phyloP scores from a whole-genome alignment of 2,888 invertebrate species.

The Allacma fusca region DNA sequence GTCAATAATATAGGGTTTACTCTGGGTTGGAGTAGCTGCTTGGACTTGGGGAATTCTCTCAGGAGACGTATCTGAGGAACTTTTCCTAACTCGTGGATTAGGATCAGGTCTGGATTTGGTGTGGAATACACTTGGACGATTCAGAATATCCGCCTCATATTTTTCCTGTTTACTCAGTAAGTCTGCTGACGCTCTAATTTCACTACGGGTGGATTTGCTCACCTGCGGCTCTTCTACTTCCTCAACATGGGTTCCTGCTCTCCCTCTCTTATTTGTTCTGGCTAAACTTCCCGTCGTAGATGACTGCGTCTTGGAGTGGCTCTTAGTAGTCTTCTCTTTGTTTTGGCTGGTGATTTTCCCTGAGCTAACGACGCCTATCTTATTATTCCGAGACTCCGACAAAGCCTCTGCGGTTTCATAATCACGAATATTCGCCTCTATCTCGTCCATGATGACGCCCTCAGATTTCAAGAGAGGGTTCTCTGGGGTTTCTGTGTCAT shows the following conservation, averaged over 20 bases:
- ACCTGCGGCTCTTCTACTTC: constrained; percentile 29
- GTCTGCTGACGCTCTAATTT: constrained; percentile 22
- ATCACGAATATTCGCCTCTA: constrained; percentile 30
- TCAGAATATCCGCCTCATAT: constrained; percentile 60
- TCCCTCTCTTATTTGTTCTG: constrained; percentile 24
- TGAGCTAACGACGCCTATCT: constrained; percentile 39
- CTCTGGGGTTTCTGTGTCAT: background rate
- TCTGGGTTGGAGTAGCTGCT: background rate
- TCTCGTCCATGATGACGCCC: constrained; percentile 16
- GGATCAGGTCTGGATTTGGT: constrained; percentile 50
- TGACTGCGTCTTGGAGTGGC: constrained; percentile 9
- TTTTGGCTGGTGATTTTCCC: constrained; percentile 25
- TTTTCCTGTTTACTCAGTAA: constrained; percentile 48
- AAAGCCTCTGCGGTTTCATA: constrained; percentile 36
- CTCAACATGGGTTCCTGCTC: constrained; percentile 12
- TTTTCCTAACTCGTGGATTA: constrained; percentile 52
- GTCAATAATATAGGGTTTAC: background rate
- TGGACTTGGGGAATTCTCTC: constrained; percentile 43
- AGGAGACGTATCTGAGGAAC: constrained; percentile 48
- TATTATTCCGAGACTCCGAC: constrained; percentile 32
- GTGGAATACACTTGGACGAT: constrained; percentile 54
- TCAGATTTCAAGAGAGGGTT: background rate
- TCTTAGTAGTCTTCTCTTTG: constrained; percentile 35
- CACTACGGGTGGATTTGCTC: constrained; percentile 3
- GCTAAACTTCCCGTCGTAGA: constrained; percentile 21